Evolutionary conservation across 2,113 vertebrate genomes (phyloP), one percentile per base, ranked within the genome.

Genomic region (Zapornia atra): DNA sequence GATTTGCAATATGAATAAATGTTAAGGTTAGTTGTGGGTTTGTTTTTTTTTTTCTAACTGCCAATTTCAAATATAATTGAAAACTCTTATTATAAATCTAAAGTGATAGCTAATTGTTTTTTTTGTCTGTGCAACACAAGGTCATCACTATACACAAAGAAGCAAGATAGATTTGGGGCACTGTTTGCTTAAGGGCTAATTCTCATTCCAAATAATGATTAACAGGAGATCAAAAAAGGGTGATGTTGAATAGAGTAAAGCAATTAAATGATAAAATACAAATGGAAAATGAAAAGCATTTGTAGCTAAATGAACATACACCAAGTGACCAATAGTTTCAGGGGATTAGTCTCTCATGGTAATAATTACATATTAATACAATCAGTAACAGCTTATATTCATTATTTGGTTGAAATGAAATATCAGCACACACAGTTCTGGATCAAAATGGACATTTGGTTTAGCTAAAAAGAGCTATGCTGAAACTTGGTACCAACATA

Each of bases 191-290:
- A 86, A 93, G 90, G 90, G 93, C 92, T 97, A 96, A 96, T 94
- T 94, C 92, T 94, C 59, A 82, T 92, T 95, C 77, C 79, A 95
- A 93, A 89, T 95, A 96, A 90, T 38, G 76, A 94, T 90, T 96
- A 93, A 72, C 65, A 92, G 38, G 34, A 96, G 73, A 95, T 86
- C 60, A 93, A 92, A 94, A 96, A 93, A 79, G 44, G 29, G 44
- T 54, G 71, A 90, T 69, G 33, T 59, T 86, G 86, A 93, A 92
- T 48, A 44, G 28, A 91, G n/a, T 50, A 94, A 97, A 92, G 86
- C 73, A 95, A 94, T 94, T 93, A 93, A 94, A 91, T 90, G 68
- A 92, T 96, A 96, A 96, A 96, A 91, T 78, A 95, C 40, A 38
- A 92, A 87, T 17, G 63, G 66, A 82, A 95, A 97, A 93, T 3